Base-by-base conservation (phyloP, 2,888 invertebrate genomes). In the Andrena chrysosceles region DNA sequence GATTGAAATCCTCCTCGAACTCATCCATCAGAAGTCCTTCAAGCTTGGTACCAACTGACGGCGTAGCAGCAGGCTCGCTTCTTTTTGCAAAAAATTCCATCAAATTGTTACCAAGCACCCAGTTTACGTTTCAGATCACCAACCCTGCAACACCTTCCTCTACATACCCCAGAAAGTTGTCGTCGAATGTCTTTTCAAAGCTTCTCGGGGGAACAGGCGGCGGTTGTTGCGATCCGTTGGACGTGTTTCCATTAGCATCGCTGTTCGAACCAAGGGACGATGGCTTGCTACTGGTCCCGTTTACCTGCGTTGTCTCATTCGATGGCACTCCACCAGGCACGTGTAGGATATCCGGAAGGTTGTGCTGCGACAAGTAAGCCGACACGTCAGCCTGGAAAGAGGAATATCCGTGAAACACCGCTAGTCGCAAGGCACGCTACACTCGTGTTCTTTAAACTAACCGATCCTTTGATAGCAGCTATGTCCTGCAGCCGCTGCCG, bases 1-100 rank as follows among this genome's bases (percentile, higher is more conserved):
- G 98, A 95, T 98, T 97, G 92, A 98, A 98, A 94, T 98, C 97
- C 94, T 94, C 94, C 71, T 98, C 97, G 74, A 98, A 96, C 93
- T 98, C 97, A 91, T 97, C 96, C 90, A 97, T 95, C 13, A 97
- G 93, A 23, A 97, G 93, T 52, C 96, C 97, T 93, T 97, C 97
- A 85, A 97, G 95, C 94, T 97, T 97, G 59, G 97, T 96, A 85
- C 97, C 97, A 76, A 97, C 97, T 56, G 96, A 94, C 49, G 96
- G 96, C 13, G 87, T 85, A 29, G 91, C 82, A 8, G 90, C 71
- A 20, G 91, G 87, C 75, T 93, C 92, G 69, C 87, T 91, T 60
- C 90, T 92, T 20, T 42, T 23, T 4, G 20, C 0, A 42, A 35
- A 52, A 33, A 2, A 52, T 20, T 26, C 23, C 54, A 20, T 0